phyloP scores from a whole-genome alignment of 1,140 invertebrate species.

The Idris sp. region DNA sequence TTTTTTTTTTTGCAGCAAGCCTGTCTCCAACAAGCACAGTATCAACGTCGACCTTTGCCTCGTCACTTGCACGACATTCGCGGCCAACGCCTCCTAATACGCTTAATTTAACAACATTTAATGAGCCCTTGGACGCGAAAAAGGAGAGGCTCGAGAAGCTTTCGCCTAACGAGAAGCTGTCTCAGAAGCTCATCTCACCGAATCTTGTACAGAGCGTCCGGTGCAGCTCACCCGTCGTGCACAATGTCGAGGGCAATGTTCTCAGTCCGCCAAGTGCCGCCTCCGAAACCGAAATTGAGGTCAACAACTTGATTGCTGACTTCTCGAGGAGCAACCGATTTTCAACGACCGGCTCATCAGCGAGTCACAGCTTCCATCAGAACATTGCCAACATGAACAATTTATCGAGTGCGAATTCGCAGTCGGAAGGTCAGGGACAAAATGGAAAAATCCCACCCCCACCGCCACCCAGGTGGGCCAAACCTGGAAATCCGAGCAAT shows the following conservation, averaged over 20 bases:
- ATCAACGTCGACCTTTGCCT: slow-evolving; percentile 70
- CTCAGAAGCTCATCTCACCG: slow-evolving; percentile 74
- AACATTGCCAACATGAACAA: slow-evolving; percentile 71
- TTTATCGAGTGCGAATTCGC: slow-evolving; percentile 63
- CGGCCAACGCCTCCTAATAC: slow-evolving; percentile 89
- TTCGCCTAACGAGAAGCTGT: slow-evolving; percentile 71
- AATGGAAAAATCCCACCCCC: slow-evolving; percentile 82
- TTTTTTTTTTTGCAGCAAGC: too few relatives aligned
- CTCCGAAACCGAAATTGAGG: slow-evolving; percentile 54
- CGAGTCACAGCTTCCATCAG: slow-evolving; percentile 69
- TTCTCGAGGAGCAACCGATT: slow-evolving; percentile 68
- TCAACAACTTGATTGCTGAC: slow-evolving; percentile 59
- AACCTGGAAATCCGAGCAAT: slow-evolving; percentile 80
- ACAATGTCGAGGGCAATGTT: slow-evolving; percentile 79
- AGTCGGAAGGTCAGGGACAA: slow-evolving; percentile 65
- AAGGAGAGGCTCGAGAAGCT: slow-evolving; percentile 68
- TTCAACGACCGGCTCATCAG: slow-evolving; percentile 50
- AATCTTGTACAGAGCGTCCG: slow-evolving; percentile 76
- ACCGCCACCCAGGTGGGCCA: slow-evolving; percentile 81
- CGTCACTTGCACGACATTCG: slow-evolving; percentile 79
- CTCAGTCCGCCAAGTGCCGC: slow-evolving; percentile 76
- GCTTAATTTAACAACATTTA: slow-evolving; percentile 82
- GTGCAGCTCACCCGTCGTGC: slow-evolving; percentile 72
- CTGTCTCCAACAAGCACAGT: slow-evolving; percentile 69
- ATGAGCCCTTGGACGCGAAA: slow-evolving; percentile 72